These are phyloP conservation scores for Drosophila kohkoa DNA, from an alignment of 1,140 invertebrate genomes.

Conservation along the genomic window DNA sequence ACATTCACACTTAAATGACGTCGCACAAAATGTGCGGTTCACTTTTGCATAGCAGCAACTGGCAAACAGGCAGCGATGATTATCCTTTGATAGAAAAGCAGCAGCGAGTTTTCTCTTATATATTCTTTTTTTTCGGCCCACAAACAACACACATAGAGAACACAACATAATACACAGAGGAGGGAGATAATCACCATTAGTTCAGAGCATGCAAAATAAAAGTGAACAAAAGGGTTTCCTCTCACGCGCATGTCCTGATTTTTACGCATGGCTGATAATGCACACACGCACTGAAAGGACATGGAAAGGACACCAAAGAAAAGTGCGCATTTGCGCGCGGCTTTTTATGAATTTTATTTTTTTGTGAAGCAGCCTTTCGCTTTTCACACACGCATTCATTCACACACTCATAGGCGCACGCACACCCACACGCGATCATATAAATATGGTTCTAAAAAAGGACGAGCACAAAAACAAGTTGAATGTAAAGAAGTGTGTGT, in stretches of 20 bases:
- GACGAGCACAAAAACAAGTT: constrained; percentile 24
- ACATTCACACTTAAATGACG: constrained; percentile 69
- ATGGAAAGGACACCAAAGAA: constrained; percentile 44
- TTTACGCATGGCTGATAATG: constrained; percentile 77
- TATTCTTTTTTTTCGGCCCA: constrained; percentile 11
- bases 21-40: constrained; percentile 39
- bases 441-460: constrained; percentile 27
- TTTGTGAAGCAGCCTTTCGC: constrained; percentile 48
- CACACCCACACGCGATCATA: background rate
- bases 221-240: constrained; percentile 65
- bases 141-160: background rate
- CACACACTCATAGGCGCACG: background rate
- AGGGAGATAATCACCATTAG: constrained; percentile 62
- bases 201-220: constrained; percentile 46
- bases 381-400: constrained; percentile 32
- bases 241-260: constrained; percentile 74
- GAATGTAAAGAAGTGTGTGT: constrained; percentile 32
- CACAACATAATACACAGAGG: background rate
- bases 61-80: constrained; percentile 24
- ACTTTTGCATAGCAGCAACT: background rate
- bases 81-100: constrained; percentile 46
- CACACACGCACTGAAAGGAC: constrained; percentile 39
- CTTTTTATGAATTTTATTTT: constrained; percentile 51
- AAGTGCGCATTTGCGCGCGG: constrained; percentile 66
- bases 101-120: constrained; percentile 11